Evolutionary conservation across 1,140 invertebrate species (phyloP).

Genomic region (Diachasmimorpha longicaudata): DNA sequence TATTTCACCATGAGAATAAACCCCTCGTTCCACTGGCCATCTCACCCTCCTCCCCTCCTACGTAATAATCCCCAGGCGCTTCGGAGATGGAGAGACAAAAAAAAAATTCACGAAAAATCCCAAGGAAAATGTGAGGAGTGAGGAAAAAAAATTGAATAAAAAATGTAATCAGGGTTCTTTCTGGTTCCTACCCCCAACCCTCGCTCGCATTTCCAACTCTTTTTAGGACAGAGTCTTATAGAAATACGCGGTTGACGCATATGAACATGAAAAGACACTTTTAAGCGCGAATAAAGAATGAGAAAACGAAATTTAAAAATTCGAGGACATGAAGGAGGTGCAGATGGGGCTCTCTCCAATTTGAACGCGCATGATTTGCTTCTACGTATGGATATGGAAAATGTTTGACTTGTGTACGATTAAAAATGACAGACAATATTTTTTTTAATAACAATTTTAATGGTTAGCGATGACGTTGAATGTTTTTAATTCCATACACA

Average conservation of each 20-base stretch:
- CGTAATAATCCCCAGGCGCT: background rate
- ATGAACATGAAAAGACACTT: background rate
- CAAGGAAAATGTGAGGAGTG: background rate
- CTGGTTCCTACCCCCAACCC: constrained; percentile 2
- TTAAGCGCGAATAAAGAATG: background rate
- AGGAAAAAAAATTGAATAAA: background rate
- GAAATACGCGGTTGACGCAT: background rate
- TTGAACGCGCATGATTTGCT: background rate
- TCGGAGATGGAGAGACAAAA: background rate
- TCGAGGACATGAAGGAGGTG: too few relatives aligned
- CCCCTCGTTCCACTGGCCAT: background rate
- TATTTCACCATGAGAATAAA: background rate
- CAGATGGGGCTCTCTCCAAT: background rate
- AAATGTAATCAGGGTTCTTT: constrained; percentile 1
- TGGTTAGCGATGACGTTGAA: too few relatives aligned
- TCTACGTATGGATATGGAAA: background rate
- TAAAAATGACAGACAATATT: too few relatives aligned
- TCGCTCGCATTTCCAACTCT: background rate
- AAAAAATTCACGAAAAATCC: background rate
- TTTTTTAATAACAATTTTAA: too few relatives aligned
- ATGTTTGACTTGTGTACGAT: too few relatives aligned
- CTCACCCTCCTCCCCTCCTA: too few relatives aligned
- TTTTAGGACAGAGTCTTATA: background rate
- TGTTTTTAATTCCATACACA: too few relatives aligned
- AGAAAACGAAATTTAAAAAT: background rate